Conservation (phyloP, 2,113 vertebrate species). For the Upupa epops region DNA sequence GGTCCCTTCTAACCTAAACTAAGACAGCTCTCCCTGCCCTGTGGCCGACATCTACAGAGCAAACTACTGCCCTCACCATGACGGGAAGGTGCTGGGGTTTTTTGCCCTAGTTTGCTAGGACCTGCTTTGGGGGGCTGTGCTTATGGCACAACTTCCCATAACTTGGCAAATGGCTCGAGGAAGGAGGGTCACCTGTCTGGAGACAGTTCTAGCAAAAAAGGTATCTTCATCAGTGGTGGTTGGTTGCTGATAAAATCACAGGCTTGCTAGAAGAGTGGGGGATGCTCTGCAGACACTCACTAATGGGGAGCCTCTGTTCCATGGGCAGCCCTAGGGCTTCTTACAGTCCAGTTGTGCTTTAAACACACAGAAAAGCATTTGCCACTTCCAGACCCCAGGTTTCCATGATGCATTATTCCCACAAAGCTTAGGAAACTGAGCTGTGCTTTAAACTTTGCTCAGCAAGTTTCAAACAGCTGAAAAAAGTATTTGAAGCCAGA, state of each 20-base stretch:
- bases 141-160: neutral
- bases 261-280: neutral
- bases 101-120: neutral
- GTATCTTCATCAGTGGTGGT: neutral
- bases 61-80: neutral
- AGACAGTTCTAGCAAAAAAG: neutral
- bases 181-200: neutral
- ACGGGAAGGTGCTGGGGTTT: neutral
- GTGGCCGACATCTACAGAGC: neutral
- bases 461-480: neutral
- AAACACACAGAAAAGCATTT: neutral
- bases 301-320: no score
- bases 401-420: neutral
- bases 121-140: neutral
- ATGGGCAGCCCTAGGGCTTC: neutral
- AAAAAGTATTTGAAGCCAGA: constrained; percentile 15
- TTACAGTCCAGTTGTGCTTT: neutral
- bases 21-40: neutral
- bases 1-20: no score
- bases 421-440: neutral
- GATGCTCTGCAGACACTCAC: neutral
- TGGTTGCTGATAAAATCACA: neutral
- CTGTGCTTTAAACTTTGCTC: neutral
- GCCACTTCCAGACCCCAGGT: neutral
- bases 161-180: neutral